These are phyloP conservation scores for Eleutherodactylus coqui DNA, from an alignment of 2,797 vertebrate species.

Conservation along the genomic window DNA sequence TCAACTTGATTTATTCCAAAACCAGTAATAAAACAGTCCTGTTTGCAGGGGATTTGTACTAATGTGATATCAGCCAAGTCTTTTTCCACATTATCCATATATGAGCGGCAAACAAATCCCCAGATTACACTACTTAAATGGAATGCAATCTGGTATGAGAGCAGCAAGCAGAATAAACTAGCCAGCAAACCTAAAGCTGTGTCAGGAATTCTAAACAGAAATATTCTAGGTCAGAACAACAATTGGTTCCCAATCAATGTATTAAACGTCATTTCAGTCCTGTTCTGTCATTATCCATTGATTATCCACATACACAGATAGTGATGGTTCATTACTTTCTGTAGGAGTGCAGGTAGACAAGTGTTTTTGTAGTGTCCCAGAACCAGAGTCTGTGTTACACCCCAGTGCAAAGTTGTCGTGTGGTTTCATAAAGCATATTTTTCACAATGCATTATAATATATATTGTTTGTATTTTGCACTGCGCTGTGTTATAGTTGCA, in stretches of 20 bases:
- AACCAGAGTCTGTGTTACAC: too few species aligned
- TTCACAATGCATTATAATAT: too few species aligned
- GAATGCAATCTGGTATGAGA: constrained; percentile 68
- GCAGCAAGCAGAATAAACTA: constrained; percentile 64
- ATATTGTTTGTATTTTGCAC: too few species aligned
- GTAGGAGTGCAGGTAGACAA: not conserved
- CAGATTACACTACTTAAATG: constrained; percentile 69
- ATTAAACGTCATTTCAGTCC: not conserved
- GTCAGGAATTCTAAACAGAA: constrained; percentile 61
- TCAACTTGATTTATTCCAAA: constrained; percentile 22
- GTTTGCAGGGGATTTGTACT: constrained; percentile 57
- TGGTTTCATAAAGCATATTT: too few species aligned
- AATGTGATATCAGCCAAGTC: constrained; percentile 62
- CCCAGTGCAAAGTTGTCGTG: too few species aligned
- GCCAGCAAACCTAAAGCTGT: constrained; percentile 62
- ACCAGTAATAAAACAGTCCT: constrained; percentile 28
- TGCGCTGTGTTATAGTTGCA: too few species aligned
- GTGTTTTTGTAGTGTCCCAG: too few species aligned
- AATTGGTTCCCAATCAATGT: constrained; percentile 1
- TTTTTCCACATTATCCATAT: constrained; percentile 67
- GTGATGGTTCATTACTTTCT: not conserved
- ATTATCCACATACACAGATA: not conserved
- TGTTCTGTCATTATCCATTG: not conserved
- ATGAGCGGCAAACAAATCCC: constrained; percentile 64
- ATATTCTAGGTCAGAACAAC: constrained; percentile 54